These are phyloP conservation scores for Umimayanthus chanpuru DNA, from an alignment of 92 coral and sea anemone species.

Conservation along the genomic window DNA sequence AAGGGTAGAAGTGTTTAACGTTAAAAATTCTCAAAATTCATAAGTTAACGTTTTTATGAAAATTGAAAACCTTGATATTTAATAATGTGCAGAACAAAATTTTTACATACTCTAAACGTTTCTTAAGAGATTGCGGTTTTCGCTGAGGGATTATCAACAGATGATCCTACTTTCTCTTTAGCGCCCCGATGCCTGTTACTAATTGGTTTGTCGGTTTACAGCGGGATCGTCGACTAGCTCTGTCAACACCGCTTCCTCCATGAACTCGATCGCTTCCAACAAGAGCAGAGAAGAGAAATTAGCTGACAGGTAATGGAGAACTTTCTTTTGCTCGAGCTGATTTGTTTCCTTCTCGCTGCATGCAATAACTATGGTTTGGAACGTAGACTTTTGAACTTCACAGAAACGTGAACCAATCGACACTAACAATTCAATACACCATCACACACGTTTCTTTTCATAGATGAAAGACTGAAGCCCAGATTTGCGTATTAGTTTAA, in stretches of 20 bases:
- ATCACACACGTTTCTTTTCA: too few species aligned
- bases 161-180: not conserved
- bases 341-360: not conserved
- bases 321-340: not conserved
- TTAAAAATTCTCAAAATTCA: too few species aligned
- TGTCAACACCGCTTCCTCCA: constrained; percentile 71
- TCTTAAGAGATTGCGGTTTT: too few species aligned
- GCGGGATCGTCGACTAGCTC: constrained; percentile 74
- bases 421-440: too few species aligned
- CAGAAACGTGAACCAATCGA: too few species aligned
- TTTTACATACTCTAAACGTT: too few species aligned
- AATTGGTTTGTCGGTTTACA: constrained; percentile 31
- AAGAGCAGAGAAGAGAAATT: constrained; percentile 90
- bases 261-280: constrained; percentile 68
- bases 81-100: too few species aligned
- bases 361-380: not conserved
- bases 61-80: too few species aligned
- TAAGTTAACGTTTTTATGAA: too few species aligned
- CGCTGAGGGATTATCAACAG: not conserved
- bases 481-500: too few species aligned
- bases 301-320: constrained; percentile 76
- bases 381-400: not conserved
- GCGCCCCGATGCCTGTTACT: not conserved
- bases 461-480: too few species aligned
- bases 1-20: too few species aligned